phyloP scores from a whole-genome alignment of 2,113 vertebrate genomes.

The Scartelaos histophorus region DNA sequence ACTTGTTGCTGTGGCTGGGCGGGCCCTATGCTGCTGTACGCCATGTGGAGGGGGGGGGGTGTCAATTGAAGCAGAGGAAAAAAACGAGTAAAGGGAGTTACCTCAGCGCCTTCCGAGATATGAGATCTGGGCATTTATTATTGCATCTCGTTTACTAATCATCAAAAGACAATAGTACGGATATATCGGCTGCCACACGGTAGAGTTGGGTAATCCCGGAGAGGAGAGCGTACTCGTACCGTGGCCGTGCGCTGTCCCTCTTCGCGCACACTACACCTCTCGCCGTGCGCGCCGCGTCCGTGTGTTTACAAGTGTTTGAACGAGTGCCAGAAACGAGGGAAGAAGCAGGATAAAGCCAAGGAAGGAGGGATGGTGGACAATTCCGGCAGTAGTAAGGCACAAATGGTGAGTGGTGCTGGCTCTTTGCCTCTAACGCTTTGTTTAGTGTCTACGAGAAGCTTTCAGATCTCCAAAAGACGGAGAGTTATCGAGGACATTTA shows the following conservation, averaged over 20 bases:
- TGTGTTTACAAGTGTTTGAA: slow-evolving; percentile 72
- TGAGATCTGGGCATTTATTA: slow-evolving; percentile 58
- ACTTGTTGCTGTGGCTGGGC: slow-evolving; percentile 74
- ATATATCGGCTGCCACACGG: slow-evolving; percentile 1
- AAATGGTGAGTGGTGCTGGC: slow-evolving; percentile 75
- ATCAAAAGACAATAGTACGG: slow-evolving; percentile 32
- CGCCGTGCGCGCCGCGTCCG: slow-evolving; percentile 29
- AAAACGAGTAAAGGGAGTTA: slow-evolving; percentile 64
- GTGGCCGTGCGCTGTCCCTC: slow-evolving; percentile 24
- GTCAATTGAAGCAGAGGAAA: slow-evolving; percentile 54
- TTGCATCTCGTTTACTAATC: slow-evolving; percentile 35
- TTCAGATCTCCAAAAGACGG: not conserved
- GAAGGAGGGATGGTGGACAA: slow-evolving; percentile 83
- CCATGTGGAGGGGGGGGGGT: slow-evolving; percentile 55
- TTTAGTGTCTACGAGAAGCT: not conserved
- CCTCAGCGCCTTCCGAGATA: slow-evolving; percentile 60
- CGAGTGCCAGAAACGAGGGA: slow-evolving; percentile 66
- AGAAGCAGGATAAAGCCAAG: slow-evolving; percentile 57
- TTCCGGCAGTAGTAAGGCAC: slow-evolving; percentile 76
- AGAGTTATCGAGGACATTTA: not conserved
- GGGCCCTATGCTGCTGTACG: slow-evolving; percentile 63
- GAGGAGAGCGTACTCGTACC: slow-evolving; percentile 4
- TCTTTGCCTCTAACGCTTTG: not conserved
- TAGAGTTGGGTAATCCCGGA: not conserved
- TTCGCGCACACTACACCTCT: slow-evolving; percentile 18